Percentiles rank a stretch among this genome's conserved stretches.
Conservation (phyloP, 2,888 invertebrate species). For the Choreutis nemorana region DNA sequence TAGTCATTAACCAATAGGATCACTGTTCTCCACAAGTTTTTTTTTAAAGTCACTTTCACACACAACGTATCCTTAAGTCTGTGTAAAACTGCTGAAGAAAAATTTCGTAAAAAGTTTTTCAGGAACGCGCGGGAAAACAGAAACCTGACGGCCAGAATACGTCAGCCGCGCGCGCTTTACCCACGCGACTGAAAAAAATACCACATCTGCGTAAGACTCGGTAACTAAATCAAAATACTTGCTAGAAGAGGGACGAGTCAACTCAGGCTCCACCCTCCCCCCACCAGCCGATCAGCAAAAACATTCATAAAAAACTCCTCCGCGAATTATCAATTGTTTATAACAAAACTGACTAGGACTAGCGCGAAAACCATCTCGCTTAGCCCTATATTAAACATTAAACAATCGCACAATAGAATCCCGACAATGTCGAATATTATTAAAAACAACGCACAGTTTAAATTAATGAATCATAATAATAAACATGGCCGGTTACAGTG, state of each 20-base stretch:
- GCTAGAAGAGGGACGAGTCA: conserved; percentile 63
- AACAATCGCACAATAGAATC: conserved; percentile 50
- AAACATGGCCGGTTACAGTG: conserved; percentile 37
- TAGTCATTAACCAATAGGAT: too few relatives aligned
- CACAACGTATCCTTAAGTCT: conserved; percentile 20
- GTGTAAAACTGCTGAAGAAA: conserved; percentile 26
- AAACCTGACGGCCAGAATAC: conserved; percentile 10
- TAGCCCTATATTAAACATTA: conserved; percentile 42
- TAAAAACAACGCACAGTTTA: conserved; percentile 53
- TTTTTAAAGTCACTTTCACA: conserved; percentile 28
- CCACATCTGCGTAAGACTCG: conserved; percentile 62
- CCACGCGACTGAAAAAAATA: conserved; percentile 64
- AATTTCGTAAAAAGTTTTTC: conserved; percentile 17
- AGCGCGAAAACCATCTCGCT: conserved; percentile 40
- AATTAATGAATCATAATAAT: conserved; percentile 49
- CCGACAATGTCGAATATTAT: conserved; percentile 53
- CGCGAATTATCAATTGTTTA: conserved; percentile 61
- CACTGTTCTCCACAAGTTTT: too few relatives aligned
- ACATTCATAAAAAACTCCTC: conserved; percentile 62
- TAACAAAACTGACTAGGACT: conserved; percentile 33
- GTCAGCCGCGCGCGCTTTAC: conserved; percentile 50
- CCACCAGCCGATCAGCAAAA: conserved; percentile 53
- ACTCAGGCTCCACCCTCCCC: conserved; percentile 58
- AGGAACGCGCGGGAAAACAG: conserved; percentile 33
- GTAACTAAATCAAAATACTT: conserved; percentile 67